A percentile compares a stretch with the other conserved stretches of the same genome.
phyloP scores from a whole-genome alignment of 2,888 invertebrate species.

The Oscheius myriophilus region DNA sequence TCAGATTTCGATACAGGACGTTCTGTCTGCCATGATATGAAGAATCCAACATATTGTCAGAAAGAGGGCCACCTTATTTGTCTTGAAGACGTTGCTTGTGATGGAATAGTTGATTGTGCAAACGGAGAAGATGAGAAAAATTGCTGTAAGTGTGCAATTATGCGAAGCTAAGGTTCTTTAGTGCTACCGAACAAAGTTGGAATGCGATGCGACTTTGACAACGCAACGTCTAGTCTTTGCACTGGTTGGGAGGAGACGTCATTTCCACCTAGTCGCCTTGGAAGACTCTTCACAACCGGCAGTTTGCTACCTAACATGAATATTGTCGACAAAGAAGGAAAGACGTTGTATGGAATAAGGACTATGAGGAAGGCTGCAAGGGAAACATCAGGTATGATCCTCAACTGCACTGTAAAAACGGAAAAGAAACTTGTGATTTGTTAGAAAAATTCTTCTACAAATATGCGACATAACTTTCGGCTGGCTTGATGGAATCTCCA shows the following conservation, averaged over 20 bases:
- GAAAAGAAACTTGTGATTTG: too few relatives aligned
- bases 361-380: conserved; percentile 12
- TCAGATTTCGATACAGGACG: not conserved
- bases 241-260: conserved; percentile 20
- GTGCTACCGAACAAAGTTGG: too few relatives aligned
- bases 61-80: conserved; percentile 2
- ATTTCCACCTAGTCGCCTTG: conserved; percentile 1
- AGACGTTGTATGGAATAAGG: not conserved
- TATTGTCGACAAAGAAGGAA: not conserved
- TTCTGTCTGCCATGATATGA: not conserved
- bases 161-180: not conserved
- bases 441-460: too few relatives aligned
- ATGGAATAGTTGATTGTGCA: conserved; percentile 17
- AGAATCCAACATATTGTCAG: conserved; percentile 16
- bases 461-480: too few relatives aligned
- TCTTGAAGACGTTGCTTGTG: conserved; percentile 20
- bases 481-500: too few relatives aligned
- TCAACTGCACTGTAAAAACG: not conserved
- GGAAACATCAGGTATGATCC: conserved; percentile 2
- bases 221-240: not conserved
- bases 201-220: conserved; percentile 15
- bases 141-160: conserved; percentile 8
- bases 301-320: not conserved
- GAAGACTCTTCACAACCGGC: conserved; percentile 6
- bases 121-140: conserved; percentile 24